phyloP scores from a whole-genome alignment of 2,888 invertebrate species.

The Orthosia incerta region DNA sequence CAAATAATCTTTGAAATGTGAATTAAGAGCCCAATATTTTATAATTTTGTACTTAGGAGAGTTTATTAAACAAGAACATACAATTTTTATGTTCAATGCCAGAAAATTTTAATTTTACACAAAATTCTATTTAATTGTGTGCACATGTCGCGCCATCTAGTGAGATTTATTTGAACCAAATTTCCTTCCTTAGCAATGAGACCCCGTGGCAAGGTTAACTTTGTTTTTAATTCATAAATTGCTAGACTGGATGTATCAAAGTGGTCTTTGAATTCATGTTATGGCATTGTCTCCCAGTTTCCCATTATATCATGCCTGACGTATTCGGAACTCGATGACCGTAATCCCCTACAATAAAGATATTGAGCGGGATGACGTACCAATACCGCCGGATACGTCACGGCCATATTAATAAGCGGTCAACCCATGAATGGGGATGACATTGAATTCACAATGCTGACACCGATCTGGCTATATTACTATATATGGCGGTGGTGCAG shows the following conservation, averaged over 20 bases:
- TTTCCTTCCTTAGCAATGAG: too few species aligned
- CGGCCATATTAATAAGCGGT: conserved; percentile 46
- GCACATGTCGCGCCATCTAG: too few species aligned
- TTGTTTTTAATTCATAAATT: conserved; percentile 24
- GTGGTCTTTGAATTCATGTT: conserved; percentile 12
- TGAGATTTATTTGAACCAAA: too few species aligned
- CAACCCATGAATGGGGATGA: conserved; percentile 62
- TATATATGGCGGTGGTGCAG: conserved; percentile 51
- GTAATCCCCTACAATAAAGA: conserved; percentile 18
- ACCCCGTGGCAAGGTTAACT: too few species aligned
- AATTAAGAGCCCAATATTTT: too few species aligned
- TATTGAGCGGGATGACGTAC: conserved; percentile 52
- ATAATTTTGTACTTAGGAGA: too few species aligned
- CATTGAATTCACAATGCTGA: conserved; percentile 59
- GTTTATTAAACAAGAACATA: too few species aligned
- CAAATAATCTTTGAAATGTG: too few species aligned
- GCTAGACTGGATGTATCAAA: not conserved
- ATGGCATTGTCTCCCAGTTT: conserved; percentile 4
- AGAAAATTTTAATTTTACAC: too few species aligned
- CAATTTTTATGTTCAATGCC: too few species aligned
- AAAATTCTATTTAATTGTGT: too few species aligned
- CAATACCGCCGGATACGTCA: conserved; percentile 55
- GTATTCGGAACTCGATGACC: conserved; percentile 14
- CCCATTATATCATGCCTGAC: conserved; percentile 19
- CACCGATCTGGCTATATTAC: conserved; percentile 53